Percentiles rank a stretch among this genome's conserved stretches.
These are phyloP conservation scores for Aphrocallistes beatrix DNA, from an alignment of 37 sponge, comb jelly and placozoan genomes.

Conservation along the genomic window DNA sequence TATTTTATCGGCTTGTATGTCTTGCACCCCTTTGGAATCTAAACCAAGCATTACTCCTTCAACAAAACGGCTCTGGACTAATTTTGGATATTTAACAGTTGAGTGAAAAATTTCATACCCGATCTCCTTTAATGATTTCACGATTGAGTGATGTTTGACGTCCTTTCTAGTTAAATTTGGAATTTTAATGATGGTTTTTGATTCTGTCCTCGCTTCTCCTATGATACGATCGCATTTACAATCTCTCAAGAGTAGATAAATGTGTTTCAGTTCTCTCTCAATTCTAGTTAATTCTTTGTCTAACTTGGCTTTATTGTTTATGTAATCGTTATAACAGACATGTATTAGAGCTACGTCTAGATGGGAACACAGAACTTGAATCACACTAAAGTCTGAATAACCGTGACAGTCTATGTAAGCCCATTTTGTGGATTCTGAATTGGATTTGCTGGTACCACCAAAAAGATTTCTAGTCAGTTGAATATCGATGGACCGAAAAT, in stretches of 20 bases:
- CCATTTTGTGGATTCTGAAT: neutral
- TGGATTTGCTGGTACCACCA: neutral
- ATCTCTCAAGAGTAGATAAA: no score
- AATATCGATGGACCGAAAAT: neutral
- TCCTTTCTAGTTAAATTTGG: neutral
- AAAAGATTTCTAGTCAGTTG: neutral
- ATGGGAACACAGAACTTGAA: neutral
- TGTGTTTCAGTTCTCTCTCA: no score
- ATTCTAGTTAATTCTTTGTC: no score
- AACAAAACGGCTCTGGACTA: neutral
- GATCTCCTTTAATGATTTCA: neutral
- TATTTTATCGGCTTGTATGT: neutral
- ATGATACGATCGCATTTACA: no score
- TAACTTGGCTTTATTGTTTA: no score
- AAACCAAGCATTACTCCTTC: neutral
- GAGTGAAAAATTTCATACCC: neutral
- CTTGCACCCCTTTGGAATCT: neutral
- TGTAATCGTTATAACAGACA: neutral
- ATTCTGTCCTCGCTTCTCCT: no score
- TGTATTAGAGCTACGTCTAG: neutral
- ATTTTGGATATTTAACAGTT: neutral
- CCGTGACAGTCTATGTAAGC: constrained; percentile 8
- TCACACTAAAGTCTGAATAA: neutral
- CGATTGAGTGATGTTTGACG: neutral
- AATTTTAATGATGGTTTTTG: no score